Evolutionary conservation across 2,797 vertebrate species (phyloP).

Genomic region (Acrocephalus scirpaceus): DNA sequence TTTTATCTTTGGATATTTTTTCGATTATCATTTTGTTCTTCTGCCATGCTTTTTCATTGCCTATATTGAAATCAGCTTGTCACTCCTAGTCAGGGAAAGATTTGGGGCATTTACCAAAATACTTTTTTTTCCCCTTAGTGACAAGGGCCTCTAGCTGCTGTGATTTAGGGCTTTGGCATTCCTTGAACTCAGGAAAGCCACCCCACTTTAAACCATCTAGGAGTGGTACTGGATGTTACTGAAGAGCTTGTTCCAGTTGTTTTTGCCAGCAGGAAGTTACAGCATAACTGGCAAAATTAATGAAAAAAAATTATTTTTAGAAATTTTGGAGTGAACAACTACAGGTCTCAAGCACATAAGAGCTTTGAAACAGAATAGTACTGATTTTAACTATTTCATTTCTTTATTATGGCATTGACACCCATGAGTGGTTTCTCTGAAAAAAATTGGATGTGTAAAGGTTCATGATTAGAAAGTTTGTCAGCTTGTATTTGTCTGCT

Average conservation of each 20-base stretch:
- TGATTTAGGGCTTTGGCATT: not conserved
- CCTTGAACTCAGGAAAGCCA: not conserved
- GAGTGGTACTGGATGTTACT: not conserved
- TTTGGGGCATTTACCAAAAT: not conserved
- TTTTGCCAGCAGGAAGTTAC: not conserved
- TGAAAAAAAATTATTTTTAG: not conserved
- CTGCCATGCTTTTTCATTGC: not conserved
- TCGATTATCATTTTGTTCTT: constrained; percentile 26
- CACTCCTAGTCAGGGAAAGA: not conserved
- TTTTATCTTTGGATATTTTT: constrained; percentile 30
- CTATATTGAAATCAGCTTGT: constrained; percentile 8
- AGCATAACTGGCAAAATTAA: not conserved
- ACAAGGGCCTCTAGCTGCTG: not conserved
- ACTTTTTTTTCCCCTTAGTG: not conserved
- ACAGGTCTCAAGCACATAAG: not conserved
- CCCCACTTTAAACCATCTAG: not conserved
- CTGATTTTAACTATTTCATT: not conserved
- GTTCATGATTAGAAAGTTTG: not conserved
- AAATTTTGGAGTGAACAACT: not conserved
- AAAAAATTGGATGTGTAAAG: not conserved
- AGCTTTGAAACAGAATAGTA: not conserved
- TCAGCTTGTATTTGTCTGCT: not conserved
- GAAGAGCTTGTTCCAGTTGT: not conserved
- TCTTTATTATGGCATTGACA: not conserved
- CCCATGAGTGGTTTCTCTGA: not conserved